Base-by-base conservation (phyloP, 2,113 vertebrate species). In the Stegastes partitus region DNA sequence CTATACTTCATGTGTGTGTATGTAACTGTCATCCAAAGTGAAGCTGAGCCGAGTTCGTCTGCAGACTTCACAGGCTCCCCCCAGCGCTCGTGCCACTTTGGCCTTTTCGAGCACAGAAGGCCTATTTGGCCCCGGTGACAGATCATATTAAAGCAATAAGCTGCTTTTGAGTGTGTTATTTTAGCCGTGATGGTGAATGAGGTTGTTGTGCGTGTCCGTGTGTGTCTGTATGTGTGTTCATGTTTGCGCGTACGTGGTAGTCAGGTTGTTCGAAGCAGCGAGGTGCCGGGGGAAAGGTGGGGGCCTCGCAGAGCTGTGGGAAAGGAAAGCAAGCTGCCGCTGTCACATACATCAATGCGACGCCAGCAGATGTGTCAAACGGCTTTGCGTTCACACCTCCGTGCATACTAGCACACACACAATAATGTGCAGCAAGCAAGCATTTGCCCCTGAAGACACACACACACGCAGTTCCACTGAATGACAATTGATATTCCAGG, bases 291-390 rank as follows among this genome's bases (percentile, higher is more conserved):
- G 63, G 77, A 61, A 69, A 74, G 81, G 82, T 74, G 85, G 88
- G 72, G 91, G 81, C 71, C 78, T 85, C 5, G 3, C 81, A 67
- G 26, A 62, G 34, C 79, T 86, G 91, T 90, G 91, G 85, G 88
- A 93, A 91, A 90, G 87, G 83, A 90, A 88, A 73, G 83, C 82
- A 65, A 85, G 81, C 69, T 78, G 79, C 61, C 34, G 75, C 88
- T 90, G 84, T 91, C 85, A 86, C 88, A 72, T 87, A 89, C 89
- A 84, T 90, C 83, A 88, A 84, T 80, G 78, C 88, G 34, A 83
- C 80, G 53, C 76, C 87, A 90, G 83, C 87, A 91, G 90, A 93
- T 89, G 90, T 93, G 92, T 91, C 90, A 93, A 93, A 93, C 88
- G 84, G 67, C 81, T 92, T 59, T 4, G 31, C n/a, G 5, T 92